Percentiles rank a stretch among this genome's conserved stretches.
These are phyloP conservation scores for Tachina lurida DNA, from an alignment of 2,888 invertebrate species.

Conservation along the genomic window DNA sequence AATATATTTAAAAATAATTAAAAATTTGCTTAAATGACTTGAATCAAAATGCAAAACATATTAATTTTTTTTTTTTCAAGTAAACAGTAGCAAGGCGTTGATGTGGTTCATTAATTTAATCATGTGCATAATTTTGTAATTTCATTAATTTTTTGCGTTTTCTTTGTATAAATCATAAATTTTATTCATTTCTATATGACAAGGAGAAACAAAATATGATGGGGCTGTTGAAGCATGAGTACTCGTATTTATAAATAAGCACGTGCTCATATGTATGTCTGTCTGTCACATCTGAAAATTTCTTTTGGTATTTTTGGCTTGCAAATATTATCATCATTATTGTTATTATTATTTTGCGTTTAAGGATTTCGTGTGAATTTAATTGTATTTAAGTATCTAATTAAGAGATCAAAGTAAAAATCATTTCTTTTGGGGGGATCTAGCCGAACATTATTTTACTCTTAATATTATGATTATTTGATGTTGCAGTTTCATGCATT, in stretches of 20 bases:
- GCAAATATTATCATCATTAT: conserved; percentile 59
- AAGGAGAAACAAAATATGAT: conserved; percentile 27
- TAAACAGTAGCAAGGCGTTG: conserved; percentile 31
- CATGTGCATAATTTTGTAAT: conserved; percentile 39
- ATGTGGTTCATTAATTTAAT: conserved; percentile 66
- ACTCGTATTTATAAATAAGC: conserved; percentile 57
- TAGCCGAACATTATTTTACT: conserved; percentile 51
- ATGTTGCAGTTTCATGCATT: conserved; percentile 30
- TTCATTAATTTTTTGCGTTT: conserved; percentile 17
- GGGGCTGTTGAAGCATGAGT: conserved; percentile 2
- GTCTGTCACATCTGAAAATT: conserved; percentile 33
- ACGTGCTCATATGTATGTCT: conserved; percentile 58
- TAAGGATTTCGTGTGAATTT: conserved; percentile 79
- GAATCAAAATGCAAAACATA: background rate
- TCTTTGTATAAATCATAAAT: conserved; percentile 52
- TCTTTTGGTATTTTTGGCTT: conserved; percentile 14
- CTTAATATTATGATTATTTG: conserved; percentile 57
- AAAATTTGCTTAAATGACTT: too few relatives aligned
- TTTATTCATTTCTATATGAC: conserved; percentile 28
- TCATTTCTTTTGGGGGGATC: conserved; percentile 54
- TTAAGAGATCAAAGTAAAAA: conserved; percentile 80
- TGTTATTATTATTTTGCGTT: conserved; percentile 65
- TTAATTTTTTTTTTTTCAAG: background rate
- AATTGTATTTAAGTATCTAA: conserved; percentile 80
- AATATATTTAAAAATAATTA: too few relatives aligned